Base-by-base conservation (phyloP, 2,888 invertebrate species). In the Ryuthela nishihirai region DNA sequence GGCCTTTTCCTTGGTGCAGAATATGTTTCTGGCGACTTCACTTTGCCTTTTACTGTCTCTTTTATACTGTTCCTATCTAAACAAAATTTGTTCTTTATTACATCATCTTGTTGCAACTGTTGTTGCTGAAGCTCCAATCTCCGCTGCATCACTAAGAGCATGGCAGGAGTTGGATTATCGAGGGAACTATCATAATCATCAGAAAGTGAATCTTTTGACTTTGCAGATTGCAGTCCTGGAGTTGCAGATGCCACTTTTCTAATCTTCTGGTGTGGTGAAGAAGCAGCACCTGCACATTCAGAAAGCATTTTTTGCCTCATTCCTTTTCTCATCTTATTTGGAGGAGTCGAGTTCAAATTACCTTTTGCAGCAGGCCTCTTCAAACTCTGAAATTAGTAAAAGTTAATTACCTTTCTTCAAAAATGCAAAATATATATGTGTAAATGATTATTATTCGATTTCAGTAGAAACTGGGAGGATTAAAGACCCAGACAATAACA, bases 101-200 rank as follows among this genome's bases (percentile, higher is more conserved):
- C 24, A 18, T 50, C 44, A 35, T 49, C 29, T n/a, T n/a, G n/a
- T n/a, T n/a, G n/a, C n/a, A n/a, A n/a, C 4, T 34, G 17, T 12
- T 59, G 59, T 42, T 54, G 44, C 34, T 60, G 60, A 12, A 43
- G 48, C 34, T 54, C 61, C 29, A 62, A 29, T 36, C 56, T 62
- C 10, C 56, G 47, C 18, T 62, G 46, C 62, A 62, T 61, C 24
- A 61, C 54, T 21, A 55, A 34, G 12, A 61, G 39, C 61, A 61
- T 61, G 3, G 61, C 61, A 20, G 61, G 61, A 9, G 61, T 61
- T 20, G 61, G 61, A 29, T 61, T 61, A 34, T 61, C 53, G 23
- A 62, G 44, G 7, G 52, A 42, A 44, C 24, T 39, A 26, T 38
- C 46, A 17, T 36, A 35, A 39, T 32, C 49, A 10, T 45, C 29